Percentiles rank a stretch among this genome's conserved stretches.
Evolutionary conservation across 2,888 invertebrate genomes (phyloP).

Genomic region (Drosophila pseudotalamancana): DNA sequence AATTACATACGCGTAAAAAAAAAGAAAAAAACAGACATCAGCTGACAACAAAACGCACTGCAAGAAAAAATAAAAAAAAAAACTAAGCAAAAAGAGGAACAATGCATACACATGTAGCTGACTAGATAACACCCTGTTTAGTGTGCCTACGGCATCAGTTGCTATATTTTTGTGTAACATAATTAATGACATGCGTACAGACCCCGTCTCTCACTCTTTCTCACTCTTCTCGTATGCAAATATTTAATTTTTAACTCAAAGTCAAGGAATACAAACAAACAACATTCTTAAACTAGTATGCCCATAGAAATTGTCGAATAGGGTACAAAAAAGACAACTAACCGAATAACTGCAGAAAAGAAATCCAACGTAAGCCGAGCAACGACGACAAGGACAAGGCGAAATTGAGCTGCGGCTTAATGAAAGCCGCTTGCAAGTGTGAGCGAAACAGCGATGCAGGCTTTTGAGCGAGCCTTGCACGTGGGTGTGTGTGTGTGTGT

Average conservation of each 20-base stretch:
- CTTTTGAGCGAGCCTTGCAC: neutral
- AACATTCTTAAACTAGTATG: no score
- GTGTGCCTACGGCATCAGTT: no score
- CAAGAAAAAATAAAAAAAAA: slow-evolving; percentile 9
- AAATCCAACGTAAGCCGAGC: slow-evolving; percentile 42
- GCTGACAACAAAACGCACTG: slow-evolving; percentile 15
- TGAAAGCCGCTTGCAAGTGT: slow-evolving; percentile 41
- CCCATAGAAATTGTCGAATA: neutral
- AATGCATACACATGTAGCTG: neutral
- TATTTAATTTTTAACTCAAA: neutral
- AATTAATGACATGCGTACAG: no score
- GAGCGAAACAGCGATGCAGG: neutral
- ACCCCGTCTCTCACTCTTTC: neutral
- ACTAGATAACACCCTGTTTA: neutral
- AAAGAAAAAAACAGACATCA: slow-evolving; percentile 16
- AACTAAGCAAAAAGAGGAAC: slow-evolving; percentile 1
- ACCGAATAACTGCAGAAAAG: slow-evolving; percentile 10
- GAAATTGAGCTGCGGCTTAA: slow-evolving; percentile 66
- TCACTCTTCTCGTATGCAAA: neutral
- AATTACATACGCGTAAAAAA: slow-evolving; percentile 47
- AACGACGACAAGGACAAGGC: slow-evolving; percentile 49
- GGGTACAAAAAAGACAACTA: slow-evolving; percentile 3
- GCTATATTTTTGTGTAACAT: no score
- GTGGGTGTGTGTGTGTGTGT: neutral
- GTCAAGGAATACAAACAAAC: no score